Evolutionary conservation across 2,113 vertebrate genomes (phyloP).

Genomic region (Istiophorus platypterus): DNA sequence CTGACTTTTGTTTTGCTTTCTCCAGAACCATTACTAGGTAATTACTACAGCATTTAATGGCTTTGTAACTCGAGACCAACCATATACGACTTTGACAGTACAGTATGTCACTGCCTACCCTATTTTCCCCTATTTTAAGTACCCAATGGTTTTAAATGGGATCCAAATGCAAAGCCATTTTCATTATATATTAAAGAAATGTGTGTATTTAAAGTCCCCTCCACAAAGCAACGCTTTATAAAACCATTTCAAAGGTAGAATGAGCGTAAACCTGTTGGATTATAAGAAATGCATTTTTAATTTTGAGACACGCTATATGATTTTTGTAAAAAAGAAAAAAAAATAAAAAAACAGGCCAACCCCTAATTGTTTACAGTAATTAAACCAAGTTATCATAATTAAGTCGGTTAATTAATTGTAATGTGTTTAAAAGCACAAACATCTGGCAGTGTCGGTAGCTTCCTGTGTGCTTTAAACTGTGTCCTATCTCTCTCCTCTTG

Average conservation of each 20-base stretch:
- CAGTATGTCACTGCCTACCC: too few relatives aligned
- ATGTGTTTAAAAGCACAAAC: slow-evolving; percentile 8
- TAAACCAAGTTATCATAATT: slow-evolving; percentile 14
- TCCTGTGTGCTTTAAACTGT: background rate
- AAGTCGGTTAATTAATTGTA: slow-evolving; percentile 34
- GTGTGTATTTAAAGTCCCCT: background rate
- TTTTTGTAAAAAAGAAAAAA: slow-evolving; percentile 14
- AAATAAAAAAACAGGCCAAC: background rate
- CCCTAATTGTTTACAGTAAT: slow-evolving; percentile 30
- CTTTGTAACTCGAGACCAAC: slow-evolving; percentile 3
- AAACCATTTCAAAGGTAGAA: too few relatives aligned
- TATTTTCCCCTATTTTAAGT: background rate
- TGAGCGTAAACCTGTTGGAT: background rate
- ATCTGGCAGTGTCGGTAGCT: background rate
- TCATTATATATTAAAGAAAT: background rate
- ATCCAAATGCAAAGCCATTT: background rate
- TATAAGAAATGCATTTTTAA: background rate
- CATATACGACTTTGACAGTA: too few relatives aligned
- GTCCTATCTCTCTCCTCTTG: background rate
- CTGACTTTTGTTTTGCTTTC: slow-evolving; percentile 4
- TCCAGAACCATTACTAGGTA: background rate
- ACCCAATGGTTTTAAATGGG: background rate
- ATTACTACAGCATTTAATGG: background rate
- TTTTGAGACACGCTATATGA: background rate
- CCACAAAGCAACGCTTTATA: background rate